A percentile compares a stretch with the other conserved stretches of the same genome.
These are phyloP conservation scores for Magallana angulata DNA, from an alignment of 1,140 invertebrate species.

Conservation along the genomic window DNA sequence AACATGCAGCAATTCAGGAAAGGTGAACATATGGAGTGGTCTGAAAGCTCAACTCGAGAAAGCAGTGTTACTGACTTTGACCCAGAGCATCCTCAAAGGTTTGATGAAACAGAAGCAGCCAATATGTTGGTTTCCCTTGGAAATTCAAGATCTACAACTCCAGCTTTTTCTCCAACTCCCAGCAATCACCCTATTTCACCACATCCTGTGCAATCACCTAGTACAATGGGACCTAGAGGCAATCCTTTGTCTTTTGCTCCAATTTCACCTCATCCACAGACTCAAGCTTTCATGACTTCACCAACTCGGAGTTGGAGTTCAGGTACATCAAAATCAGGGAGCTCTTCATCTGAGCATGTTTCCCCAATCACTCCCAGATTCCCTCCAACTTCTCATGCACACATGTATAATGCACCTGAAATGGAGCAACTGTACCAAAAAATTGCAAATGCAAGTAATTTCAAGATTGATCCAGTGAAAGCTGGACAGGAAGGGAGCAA, in stretches of 20 bases:
- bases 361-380: constrained; percentile 75
- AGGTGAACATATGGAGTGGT: constrained; percentile 85
- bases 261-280: constrained; percentile 76
- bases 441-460: constrained; percentile 50
- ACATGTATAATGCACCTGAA: constrained; percentile 56
- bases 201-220: constrained; percentile 64
- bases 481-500: constrained; percentile 72
- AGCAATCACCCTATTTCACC: constrained; percentile 64
- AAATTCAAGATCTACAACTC: constrained; percentile 85
- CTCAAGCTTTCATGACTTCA: constrained; percentile 71
- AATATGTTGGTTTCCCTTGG: constrained; percentile 97
- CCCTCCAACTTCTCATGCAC: constrained; percentile 55
- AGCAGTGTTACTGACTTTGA: constrained; percentile 85
- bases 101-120: constrained; percentile 96
- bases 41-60: constrained; percentile 89
- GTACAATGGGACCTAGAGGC: constrained; percentile 55
- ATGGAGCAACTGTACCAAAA: constrained; percentile 60
- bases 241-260: constrained; percentile 75
- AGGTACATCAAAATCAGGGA: constrained; percentile 74
- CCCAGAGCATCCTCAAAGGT: constrained; percentile 49
- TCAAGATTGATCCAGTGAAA: constrained; percentile 68
- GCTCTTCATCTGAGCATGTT: constrained; percentile 73
- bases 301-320: constrained; percentile 74
- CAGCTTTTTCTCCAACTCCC: constrained; percentile 86
- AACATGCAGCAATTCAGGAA: constrained; percentile 71